Evolutionary conservation across 1,140 invertebrate species (phyloP), one percentile per base, ranked within the genome.

Genomic region (Hermetia illucens): DNA sequence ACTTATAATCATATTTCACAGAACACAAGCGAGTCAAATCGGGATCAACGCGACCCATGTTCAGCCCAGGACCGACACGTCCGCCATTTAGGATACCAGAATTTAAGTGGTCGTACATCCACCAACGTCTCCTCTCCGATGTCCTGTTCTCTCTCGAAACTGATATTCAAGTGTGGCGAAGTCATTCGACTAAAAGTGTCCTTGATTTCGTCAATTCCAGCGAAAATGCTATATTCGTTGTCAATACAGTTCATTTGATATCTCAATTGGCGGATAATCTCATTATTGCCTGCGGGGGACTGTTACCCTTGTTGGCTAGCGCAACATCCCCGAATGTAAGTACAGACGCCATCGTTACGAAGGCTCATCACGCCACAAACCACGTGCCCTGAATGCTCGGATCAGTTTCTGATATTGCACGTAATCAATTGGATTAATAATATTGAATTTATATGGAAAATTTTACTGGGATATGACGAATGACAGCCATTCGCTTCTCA

Each of bases 101-200:
- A 67, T 99, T 99, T 65, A 84, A 93, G 50, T 99, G 96, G 95
- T 98, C 95, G 4, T 88, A 91, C 58, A 92, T 99, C 46, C 96
- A 99, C 67, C 91, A 98, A 63, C 72, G 91, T 45, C 67, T 99
- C 39, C 68, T 99, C 2, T 94, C 92, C 10, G 95, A 99, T 69
- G 82, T 99, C 16, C 68, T 99, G 8, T 95, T 93, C 63, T 94
- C 92, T 0, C 68, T 99, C 18, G 96, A 99, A 67, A 92, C 87
- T 12, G 95, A 98, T 55, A 90, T 99, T 49, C 90, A 97, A 74
- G 84, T 77, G 20, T 77, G 75, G 75, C 64, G 67, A 48, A 93
- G 88, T 62, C 89, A 96, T 56, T 92, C 89, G 1, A 94, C 88
- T 4, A 95, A 94, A 63, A 92, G 88, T 38, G 89, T 98, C 40